Percentiles rank a stretch among this genome's conserved stretches.
These are phyloP conservation scores for Lasioglossum vierecki DNA, from an alignment of 2,888 invertebrate genomes.

Conservation along the genomic window DNA sequence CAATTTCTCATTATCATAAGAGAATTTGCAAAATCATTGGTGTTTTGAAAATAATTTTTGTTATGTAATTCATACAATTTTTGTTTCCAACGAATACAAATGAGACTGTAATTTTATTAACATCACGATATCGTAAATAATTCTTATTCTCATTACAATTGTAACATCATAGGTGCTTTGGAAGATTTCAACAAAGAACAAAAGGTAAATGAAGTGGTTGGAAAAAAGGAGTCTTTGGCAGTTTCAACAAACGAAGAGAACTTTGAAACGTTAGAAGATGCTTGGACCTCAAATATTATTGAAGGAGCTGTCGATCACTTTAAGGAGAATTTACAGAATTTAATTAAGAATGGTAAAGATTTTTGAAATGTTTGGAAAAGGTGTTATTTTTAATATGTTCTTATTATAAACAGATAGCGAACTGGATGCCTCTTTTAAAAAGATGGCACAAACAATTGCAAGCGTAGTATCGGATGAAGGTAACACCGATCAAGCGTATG, in stretches of 20 bases:
- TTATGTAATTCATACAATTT: conserved; percentile 4
- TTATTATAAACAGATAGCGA: background rate
- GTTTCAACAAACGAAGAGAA: conserved; percentile 57
- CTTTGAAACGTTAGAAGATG: conserved; percentile 82
- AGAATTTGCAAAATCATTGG: background rate
- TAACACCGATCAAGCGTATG: conserved; percentile 40
- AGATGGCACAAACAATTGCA: conserved; percentile 87
- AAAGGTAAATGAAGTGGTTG: conserved; percentile 57
- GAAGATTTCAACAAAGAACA: conserved; percentile 86
- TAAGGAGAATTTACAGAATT: conserved; percentile 90
- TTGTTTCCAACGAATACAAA: background rate
- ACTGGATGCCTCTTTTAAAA: conserved; percentile 86
- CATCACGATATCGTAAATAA: background rate
- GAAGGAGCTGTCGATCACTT: conserved; percentile 90
- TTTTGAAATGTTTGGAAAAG: background rate
- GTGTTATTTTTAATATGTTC: conserved; percentile 18
- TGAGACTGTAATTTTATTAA: too few species aligned
- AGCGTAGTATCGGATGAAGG: conserved; percentile 64
- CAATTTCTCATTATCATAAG: background rate
- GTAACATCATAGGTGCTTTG: conserved; percentile 86
- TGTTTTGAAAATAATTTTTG: background rate
- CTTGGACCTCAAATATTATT: conserved; percentile 91
- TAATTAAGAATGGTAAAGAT: conserved; percentile 85
- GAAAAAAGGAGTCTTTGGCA: conserved; percentile 48
- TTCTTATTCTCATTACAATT: background rate